Evolutionary conservation across 35 echinoderm and acorn worm species (phyloP).

Genomic region (Diadema setosum): DNA sequence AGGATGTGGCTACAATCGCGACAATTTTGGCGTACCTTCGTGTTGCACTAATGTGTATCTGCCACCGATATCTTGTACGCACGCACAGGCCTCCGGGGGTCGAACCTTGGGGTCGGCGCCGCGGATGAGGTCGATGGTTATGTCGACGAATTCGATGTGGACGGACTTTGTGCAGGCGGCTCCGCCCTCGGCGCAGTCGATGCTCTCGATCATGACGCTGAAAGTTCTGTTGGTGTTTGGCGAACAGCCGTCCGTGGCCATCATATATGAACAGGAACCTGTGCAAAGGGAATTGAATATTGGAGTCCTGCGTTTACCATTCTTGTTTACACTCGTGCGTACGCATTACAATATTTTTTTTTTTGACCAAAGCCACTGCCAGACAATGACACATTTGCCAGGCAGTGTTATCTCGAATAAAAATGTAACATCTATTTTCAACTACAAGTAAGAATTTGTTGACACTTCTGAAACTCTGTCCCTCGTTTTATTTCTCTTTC

Average conservation of each 20-base stretch:
- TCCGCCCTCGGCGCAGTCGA: neutral
- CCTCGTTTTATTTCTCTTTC: no score
- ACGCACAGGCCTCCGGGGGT: neutral
- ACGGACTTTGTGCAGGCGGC: neutral
- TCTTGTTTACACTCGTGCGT: no score
- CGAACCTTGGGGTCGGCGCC: neutral
- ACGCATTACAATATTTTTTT: no score
- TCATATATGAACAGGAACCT: neutral
- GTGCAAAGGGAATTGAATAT: neutral
- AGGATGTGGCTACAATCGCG: neutral
- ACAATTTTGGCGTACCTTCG: neutral
- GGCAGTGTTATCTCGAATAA: no score
- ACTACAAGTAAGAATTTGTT: no score
- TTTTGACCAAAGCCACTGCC: no score
- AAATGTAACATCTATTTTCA: no score
- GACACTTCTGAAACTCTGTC: no score
- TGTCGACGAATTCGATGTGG: neutral
- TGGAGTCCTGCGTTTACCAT: no score
- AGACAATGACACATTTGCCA: no score
- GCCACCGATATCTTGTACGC: neutral
- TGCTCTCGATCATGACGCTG: neutral
- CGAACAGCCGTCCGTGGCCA: neutral
- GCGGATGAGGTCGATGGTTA: neutral
- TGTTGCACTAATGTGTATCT: neutral
- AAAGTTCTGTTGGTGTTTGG: neutral